Evolutionary conservation across 2,113 vertebrate genomes (phyloP).

Genomic region (Forbesichthys agassizii): DNA sequence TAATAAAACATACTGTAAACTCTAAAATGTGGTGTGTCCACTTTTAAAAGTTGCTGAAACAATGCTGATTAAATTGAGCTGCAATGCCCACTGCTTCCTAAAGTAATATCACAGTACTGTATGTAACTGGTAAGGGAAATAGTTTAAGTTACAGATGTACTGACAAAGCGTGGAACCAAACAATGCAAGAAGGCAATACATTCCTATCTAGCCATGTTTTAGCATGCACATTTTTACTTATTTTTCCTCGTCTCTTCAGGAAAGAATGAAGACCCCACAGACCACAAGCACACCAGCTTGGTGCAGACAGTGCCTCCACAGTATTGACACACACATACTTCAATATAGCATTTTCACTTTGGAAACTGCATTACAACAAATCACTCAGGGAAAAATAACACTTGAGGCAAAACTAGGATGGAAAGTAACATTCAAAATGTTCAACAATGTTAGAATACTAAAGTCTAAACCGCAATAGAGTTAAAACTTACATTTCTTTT

Average conservation of each 20-base stretch:
- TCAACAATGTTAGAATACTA: slow-evolving; percentile 4
- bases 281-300: slow-evolving; percentile 37
- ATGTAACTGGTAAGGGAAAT: slow-evolving; percentile 9
- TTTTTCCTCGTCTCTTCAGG: slow-evolving; percentile 13
- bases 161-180: slow-evolving; percentile 22
- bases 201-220: slow-evolving; percentile 4
- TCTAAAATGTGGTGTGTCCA: too few species aligned
- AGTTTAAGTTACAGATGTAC: slow-evolving; percentile 24
- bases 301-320: too few species aligned
- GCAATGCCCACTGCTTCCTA: neutral
- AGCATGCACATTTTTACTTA: slow-evolving; percentile 23
- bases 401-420: slow-evolving; percentile 8
- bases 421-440: slow-evolving; percentile 31
- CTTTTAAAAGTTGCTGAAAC: neutral
- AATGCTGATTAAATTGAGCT: neutral
- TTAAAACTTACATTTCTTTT: slow-evolving; percentile 47
- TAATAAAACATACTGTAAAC: too few species aligned
- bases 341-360: slow-evolving; percentile 32
- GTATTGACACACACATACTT: slow-evolving; percentile 1
- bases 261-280: slow-evolving; percentile 21
- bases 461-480: slow-evolving; percentile 18
- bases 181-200: slow-evolving; percentile 20
- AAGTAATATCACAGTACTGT: neutral
- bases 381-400: slow-evolving; percentile 7
- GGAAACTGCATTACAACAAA: slow-evolving; percentile 41